Evolutionary conservation across 92 coral and sea anemone species (phyloP).

Genomic region (Epizoanthus scotinus): DNA sequence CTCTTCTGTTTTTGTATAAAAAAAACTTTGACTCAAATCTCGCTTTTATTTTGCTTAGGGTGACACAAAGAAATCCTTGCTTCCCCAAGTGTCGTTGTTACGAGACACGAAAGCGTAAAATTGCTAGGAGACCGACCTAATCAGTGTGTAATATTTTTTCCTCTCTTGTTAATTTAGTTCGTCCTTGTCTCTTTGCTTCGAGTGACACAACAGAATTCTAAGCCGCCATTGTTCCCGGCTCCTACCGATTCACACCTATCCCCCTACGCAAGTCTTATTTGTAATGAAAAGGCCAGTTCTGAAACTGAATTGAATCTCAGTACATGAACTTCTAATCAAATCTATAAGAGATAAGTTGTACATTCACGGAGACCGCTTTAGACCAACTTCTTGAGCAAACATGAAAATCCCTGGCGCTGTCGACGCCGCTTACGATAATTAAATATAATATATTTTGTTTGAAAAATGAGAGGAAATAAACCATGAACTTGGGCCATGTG

Average conservation of each 20-base stretch:
- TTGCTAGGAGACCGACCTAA: conserved; percentile 29
- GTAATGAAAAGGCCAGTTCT: conserved; percentile 1
- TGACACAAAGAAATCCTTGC: not conserved
- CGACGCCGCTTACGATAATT: no score
- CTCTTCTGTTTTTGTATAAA: not conserved
- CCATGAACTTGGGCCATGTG: no score
- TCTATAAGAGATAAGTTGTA: not conserved
- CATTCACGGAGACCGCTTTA: no score
- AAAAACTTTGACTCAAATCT: not conserved
- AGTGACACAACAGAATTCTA: not conserved
- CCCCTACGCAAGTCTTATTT: not conserved
- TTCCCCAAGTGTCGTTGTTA: not conserved
- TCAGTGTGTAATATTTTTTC: conserved; percentile 6
- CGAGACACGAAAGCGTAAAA: conserved; percentile 19
- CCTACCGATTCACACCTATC: conserved; percentile 31
- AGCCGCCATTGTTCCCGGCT: not conserved
- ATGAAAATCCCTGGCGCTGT: no score
- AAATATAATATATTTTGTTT: no score
- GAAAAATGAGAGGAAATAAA: no score
- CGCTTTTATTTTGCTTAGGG: not conserved
- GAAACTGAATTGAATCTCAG: not conserved
- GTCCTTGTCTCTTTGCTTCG: not conserved
- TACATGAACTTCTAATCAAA: not conserved
- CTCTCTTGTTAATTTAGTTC: conserved; percentile 11
- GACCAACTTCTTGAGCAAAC: not conserved